phyloP scores from a whole-genome alignment of 1,140 invertebrate species.

The Hyles euphorbiae region DNA sequence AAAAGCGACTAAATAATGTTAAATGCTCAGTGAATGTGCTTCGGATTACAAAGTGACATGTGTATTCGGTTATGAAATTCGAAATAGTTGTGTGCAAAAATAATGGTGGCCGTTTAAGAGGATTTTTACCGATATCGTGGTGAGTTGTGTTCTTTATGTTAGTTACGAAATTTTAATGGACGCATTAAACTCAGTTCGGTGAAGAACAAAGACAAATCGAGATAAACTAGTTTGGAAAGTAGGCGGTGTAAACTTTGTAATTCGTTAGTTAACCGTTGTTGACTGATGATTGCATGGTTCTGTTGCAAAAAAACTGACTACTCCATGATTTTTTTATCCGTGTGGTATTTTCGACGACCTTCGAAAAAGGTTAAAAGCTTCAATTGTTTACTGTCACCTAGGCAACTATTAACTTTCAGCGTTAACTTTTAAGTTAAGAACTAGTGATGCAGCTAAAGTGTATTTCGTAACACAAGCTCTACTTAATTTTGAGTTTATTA shows the following conservation, averaged over 20 bases:
- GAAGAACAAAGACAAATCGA: conserved; percentile 31
- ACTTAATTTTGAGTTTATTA: too few species aligned
- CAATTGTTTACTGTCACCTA: too few species aligned
- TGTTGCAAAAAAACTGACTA: conserved; percentile 17
- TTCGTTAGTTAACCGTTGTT: conserved; percentile 23
- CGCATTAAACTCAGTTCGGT: conserved; percentile 16
- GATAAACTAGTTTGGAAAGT: conserved; percentile 43
- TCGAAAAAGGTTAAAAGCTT: too few species aligned
- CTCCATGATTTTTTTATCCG: neutral
- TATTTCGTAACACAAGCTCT: too few species aligned
- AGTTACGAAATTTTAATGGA: neutral
- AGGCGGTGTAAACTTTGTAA: conserved; percentile 27
- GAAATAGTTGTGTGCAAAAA: conserved; percentile 43
- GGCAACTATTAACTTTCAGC: too few species aligned
- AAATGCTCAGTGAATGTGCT: conserved; percentile 13
- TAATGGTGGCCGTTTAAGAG: conserved; percentile 37
- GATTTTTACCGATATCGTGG: conserved; percentile 41
- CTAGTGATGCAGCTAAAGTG: too few species aligned
- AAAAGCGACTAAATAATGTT: conserved; percentile 1
- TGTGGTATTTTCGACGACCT: neutral
- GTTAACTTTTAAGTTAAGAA: too few species aligned
- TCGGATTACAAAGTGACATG: conserved; percentile 23
- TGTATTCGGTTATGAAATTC: conserved; percentile 27
- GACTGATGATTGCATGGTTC: conserved; percentile 22
- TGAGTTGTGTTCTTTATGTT: conserved; percentile 20